Evolutionary conservation across 2,888 invertebrate species (phyloP), one percentile per base, ranked within the genome.

Genomic region (Folsomia candida): DNA sequence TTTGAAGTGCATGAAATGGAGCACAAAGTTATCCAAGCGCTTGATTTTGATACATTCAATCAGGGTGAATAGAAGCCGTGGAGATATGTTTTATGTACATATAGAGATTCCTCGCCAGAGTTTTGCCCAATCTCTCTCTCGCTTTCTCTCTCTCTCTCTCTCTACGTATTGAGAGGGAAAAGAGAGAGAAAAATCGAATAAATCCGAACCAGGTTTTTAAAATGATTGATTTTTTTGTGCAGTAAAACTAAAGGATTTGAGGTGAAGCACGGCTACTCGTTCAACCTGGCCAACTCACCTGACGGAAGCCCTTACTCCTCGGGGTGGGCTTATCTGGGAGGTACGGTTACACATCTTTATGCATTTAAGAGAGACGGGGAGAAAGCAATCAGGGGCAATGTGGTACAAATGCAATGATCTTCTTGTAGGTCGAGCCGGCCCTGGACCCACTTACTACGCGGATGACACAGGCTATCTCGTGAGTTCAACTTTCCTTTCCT

Each of bases 271-370:
- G 70, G 67, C 11, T 67, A 67, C 24, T 20, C 27, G 14, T 3
- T 70, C 11, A 28, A 37, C 54, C 37, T 58, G 24, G 22, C 60
- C 9, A 54, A 59, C 27, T 51, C 58, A n/a, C 18, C 27, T 20
- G 60, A 28, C 37, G 66, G 70, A 51, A 57, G 26, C n/a, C 67
- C 70, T 26, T 51, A 26, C 11, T 66, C 54, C n/a, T 47, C 28
- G 18, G 64, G 59, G n/a, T 67, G 66, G 26, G 37, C 54, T 14
- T 66, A 66, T 47, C 20, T 65, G 6, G 70, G 70, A n/a, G 70
- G n/a, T n/a, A n/a, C n/a, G n/a, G n/a, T n/a, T n/a, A n/a, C n/a
- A n/a, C n/a, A n/a, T n/a, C n/a, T n/a, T n/a, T n/a, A n/a, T n/a
- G n/a, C n/a, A n/a, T n/a, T n/a, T n/a, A n/a, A n/a, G n/a, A n/a